Evolutionary conservation across 37 sponge, comb jelly and placozoan genomes (phyloP).

Genomic region (Halisarca cf. caerulea): DNA sequence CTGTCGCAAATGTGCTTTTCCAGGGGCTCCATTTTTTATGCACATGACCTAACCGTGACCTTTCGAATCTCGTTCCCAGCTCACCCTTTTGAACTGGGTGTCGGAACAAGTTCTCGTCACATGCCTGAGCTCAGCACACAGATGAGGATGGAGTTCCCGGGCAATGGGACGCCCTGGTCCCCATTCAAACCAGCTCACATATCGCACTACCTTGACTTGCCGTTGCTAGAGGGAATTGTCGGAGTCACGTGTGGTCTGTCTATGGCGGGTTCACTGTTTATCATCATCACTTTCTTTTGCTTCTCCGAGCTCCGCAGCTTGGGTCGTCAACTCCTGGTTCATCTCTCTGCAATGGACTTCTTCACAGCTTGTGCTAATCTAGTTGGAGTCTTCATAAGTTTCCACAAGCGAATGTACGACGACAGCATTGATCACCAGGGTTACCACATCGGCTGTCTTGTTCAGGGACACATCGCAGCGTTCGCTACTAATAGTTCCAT

Average conservation of each 20-base stretch:
- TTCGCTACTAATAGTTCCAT: slow-evolving; percentile 60
- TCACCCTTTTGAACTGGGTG: too few relatives aligned
- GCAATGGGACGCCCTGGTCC: too few relatives aligned
- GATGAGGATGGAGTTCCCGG: too few relatives aligned
- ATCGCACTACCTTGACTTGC: not conserved
- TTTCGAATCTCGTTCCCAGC: not conserved
- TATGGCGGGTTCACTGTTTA: slow-evolving; percentile 39
- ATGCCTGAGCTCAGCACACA: too few relatives aligned
- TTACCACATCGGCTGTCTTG: not conserved
- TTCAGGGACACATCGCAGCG: slow-evolving; percentile 24
- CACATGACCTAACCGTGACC: not conserved
- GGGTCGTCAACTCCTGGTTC: slow-evolving; percentile 48
- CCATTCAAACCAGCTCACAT: too few relatives aligned
- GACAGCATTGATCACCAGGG: not conserved
- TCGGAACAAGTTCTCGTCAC: too few relatives aligned
- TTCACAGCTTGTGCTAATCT: slow-evolving; percentile 39
- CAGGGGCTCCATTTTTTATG: not conserved
- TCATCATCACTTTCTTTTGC: slow-evolving; percentile 61
- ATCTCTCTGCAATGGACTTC: slow-evolving; percentile 66
- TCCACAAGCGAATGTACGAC: slow-evolving; percentile 3
- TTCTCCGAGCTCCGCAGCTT: slow-evolving; percentile 59
- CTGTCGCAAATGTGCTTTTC: not conserved
- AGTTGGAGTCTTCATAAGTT: slow-evolving; percentile 38
- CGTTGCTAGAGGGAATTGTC: not conserved
- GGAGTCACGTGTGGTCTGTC: slow-evolving; percentile 49